Percentiles rank a stretch among this genome's conserved stretches.
phyloP scores from a whole-genome alignment of 1,140 invertebrate species.

The Cherax destructor region DNA sequence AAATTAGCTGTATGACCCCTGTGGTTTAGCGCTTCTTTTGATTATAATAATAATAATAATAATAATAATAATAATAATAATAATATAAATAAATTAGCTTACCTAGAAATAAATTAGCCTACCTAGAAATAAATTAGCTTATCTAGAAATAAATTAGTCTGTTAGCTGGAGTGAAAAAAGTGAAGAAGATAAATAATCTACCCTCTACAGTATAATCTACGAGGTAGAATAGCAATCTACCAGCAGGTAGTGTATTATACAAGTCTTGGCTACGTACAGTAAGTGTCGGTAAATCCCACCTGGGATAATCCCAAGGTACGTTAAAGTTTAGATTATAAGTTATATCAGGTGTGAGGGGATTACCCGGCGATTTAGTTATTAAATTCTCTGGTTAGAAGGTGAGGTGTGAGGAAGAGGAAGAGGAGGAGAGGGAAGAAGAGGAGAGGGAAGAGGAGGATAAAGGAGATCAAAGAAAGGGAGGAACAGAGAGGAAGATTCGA shows the following conservation, averaged over 20 bases:
- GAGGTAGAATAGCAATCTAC: not conserved
- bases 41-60: too few relatives aligned
- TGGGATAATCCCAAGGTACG: not conserved
- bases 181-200: too few relatives aligned
- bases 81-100: too few relatives aligned
- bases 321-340: not conserved
- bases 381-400: not conserved
- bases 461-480: not conserved
- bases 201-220: not conserved
- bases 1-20: too few relatives aligned
- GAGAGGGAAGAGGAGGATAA: too few relatives aligned
- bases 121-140: too few relatives aligned
- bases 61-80: too few relatives aligned
- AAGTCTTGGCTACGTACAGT: not conserved
- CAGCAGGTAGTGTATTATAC: not conserved
- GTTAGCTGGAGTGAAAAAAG: too few relatives aligned
- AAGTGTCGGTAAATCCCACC: not conserved
- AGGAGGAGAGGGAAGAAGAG: not conserved
- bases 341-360: not conserved
- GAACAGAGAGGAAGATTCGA: not conserved
- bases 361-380: not conserved
- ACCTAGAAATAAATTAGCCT: too few relatives aligned
- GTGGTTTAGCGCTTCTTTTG: too few relatives aligned
- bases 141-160: too few relatives aligned
- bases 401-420: not conserved